phyloP scores from a whole-genome alignment of 30 jellyfish, hydroid and myxozoan genomes.

The Aurelia sp. region DNA sequence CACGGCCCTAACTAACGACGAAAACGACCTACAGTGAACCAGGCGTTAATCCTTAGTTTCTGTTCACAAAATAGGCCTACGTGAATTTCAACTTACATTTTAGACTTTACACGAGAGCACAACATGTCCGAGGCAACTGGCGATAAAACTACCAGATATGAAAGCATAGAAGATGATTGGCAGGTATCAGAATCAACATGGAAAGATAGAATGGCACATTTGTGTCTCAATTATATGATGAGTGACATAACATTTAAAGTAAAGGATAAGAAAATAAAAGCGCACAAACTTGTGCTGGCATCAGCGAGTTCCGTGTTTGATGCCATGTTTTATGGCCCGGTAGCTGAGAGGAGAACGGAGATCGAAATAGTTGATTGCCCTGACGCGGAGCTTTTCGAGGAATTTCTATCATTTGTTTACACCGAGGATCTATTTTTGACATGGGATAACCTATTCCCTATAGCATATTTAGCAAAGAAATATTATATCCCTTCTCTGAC shows the following conservation, averaged over 20 bases:
- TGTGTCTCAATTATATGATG: not conserved
- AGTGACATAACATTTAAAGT: conserved; percentile 13
- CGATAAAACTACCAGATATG: not conserved
- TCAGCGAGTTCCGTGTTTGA: conserved; percentile 12
- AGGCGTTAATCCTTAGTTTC: too few relatives aligned
- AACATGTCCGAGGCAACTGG: too few relatives aligned
- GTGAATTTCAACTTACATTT: too few relatives aligned
- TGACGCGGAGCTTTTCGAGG: not conserved
- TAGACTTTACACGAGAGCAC: too few relatives aligned
- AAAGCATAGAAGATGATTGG: not conserved
- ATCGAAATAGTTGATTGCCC: conserved; percentile 25
- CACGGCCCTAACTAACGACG: too few relatives aligned
- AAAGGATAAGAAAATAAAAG: not conserved
- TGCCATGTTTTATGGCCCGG: conserved; percentile 39
- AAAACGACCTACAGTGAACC: too few relatives aligned
- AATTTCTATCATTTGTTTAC: conserved; percentile 8
- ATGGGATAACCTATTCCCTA: conserved; percentile 4
- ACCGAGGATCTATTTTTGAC: not conserved
- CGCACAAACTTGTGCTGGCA: conserved; percentile 21
- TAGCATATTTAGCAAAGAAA: conserved; percentile 8
- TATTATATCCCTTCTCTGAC: not conserved
- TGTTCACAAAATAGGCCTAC: too few relatives aligned
- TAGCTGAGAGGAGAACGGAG: not conserved
- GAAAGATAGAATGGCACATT: not conserved
- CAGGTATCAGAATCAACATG: not conserved